Evolutionary conservation across 2,113 vertebrate species (phyloP).

Genomic region (Albula goreensis): DNA sequence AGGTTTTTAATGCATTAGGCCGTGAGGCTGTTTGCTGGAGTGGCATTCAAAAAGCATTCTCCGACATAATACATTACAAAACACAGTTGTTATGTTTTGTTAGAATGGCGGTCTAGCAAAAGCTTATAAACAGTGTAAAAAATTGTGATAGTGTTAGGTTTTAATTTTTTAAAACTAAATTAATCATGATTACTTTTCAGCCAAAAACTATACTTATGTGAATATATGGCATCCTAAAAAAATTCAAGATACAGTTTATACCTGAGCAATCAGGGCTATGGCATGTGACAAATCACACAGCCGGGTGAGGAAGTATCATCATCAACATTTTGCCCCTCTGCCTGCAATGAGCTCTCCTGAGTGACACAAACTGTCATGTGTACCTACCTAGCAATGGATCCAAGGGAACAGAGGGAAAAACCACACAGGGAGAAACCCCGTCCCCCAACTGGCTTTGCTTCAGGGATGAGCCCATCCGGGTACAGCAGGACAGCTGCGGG

Average conservation of each 20-base stretch:
- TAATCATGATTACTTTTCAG: not conserved
- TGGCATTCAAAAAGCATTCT: not conserved
- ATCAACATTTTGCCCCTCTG: not conserved
- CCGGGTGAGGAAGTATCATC: not conserved
- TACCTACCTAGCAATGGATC: constrained; percentile 5
- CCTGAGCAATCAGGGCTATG: constrained; percentile 11
- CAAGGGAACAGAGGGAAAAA: constrained; percentile 48
- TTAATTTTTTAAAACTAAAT: too few species aligned
- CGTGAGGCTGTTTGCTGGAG: not conserved
- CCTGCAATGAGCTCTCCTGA: not conserved
- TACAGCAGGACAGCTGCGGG: constrained; percentile 10
- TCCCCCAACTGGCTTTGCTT: constrained; percentile 44
- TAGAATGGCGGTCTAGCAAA: too few species aligned
- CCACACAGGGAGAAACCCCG: constrained; percentile 58
- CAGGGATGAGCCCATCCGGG: constrained; percentile 34
- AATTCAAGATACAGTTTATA: not conserved
- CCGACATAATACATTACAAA: not conserved
- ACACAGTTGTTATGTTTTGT: too few species aligned
- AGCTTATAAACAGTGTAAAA: too few species aligned
- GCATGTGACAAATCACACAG: constrained; percentile 23
- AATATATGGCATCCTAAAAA: not conserved
- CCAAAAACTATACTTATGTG: not conserved
- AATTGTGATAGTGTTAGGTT: too few species aligned
- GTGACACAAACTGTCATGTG: not conserved
- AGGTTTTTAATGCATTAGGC: not conserved